Percentiles rank a stretch among this genome's conserved stretches.
phyloP scores from a whole-genome alignment of 2,888 invertebrate genomes.

The Ormyrus nitidulus region DNA sequence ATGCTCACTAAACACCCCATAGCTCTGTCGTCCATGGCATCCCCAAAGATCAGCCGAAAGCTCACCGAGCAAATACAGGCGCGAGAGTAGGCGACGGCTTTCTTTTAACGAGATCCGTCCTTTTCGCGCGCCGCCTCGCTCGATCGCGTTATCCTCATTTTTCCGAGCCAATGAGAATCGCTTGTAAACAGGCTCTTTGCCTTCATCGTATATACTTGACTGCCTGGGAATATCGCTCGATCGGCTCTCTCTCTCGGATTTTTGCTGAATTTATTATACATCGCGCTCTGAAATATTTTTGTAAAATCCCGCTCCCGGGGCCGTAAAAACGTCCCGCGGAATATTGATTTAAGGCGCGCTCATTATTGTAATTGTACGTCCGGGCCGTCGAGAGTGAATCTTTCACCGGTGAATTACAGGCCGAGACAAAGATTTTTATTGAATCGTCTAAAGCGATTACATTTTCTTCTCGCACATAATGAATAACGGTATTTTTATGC shows the following conservation, averaged over 20 bases:
- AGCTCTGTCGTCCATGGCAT: constrained; percentile 55
- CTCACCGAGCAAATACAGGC: too few species aligned
- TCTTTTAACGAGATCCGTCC: too few species aligned
- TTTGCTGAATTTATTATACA: neutral
- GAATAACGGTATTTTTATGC: constrained; percentile 42
- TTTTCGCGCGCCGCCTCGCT: too few species aligned
- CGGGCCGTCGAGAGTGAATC: constrained; percentile 36
- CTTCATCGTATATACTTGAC: too few species aligned
- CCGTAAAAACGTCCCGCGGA: constrained; percentile 12
- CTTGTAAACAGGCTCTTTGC: too few species aligned
- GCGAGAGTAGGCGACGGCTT: too few species aligned
- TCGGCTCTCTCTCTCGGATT: neutral
- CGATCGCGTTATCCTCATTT: too few species aligned
- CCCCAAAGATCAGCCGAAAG: constrained; percentile 18
- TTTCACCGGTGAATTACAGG: constrained; percentile 9
- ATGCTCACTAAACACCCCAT: constrained; percentile 74
- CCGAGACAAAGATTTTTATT: constrained; percentile 27
- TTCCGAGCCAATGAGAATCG: too few species aligned
- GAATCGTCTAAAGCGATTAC: constrained; percentile 3
- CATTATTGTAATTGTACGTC: constrained; percentile 26
- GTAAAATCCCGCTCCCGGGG: too few species aligned
- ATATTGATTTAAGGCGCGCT: constrained; percentile 21
- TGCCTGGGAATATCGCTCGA: too few species aligned
- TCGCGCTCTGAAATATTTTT: neutral
- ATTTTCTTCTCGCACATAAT: constrained; percentile 8